Conservation (phyloP, 1,140 invertebrate genomes). For the Drosophila chauvacae region DNA sequence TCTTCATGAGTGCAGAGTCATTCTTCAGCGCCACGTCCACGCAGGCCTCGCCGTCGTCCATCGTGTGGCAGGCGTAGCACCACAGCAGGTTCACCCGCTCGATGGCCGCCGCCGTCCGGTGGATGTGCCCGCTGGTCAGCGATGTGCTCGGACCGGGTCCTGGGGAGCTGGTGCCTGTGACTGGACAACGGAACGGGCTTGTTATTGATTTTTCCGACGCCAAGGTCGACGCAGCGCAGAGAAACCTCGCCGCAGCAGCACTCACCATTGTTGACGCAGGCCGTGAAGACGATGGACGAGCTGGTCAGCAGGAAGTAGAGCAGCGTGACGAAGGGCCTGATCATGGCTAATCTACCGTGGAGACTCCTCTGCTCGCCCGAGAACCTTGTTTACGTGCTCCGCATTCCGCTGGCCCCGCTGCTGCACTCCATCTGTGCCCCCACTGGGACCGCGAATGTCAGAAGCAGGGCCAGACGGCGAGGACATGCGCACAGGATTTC, state of each 20-base stretch:
- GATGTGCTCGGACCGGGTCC: slow-evolving; percentile 58
- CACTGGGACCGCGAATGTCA: slow-evolving; percentile 46
- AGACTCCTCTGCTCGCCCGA: slow-evolving; percentile 7
- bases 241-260: not conserved
- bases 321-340: slow-evolving; percentile 58
- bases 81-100: slow-evolving; percentile 90
- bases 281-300: slow-evolving; percentile 73
- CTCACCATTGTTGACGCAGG: slow-evolving; percentile 74
- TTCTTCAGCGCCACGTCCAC: slow-evolving; percentile 87
- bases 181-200: slow-evolving; percentile 16
- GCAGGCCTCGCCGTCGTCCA: slow-evolving; percentile 88
- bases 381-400: slow-evolving; percentile 38
- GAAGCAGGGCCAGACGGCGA: slow-evolving; percentile 1
- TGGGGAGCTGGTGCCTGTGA: slow-evolving; percentile 85
- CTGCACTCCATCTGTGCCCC: slow-evolving; percentile 2
- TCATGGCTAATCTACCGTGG: slow-evolving; percentile 55
- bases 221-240: slow-evolving; percentile 40
- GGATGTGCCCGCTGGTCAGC: slow-evolving; percentile 84
- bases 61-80: slow-evolving; percentile 92
- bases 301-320: slow-evolving; percentile 69
- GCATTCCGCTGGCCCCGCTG: slow-evolving; percentile 29
- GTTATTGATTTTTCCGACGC: slow-evolving; percentile 73
- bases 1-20: slow-evolving; percentile 88
- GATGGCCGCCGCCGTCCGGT: slow-evolving; percentile 90
- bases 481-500: slow-evolving; percentile 54